phyloP scores from a whole-genome alignment of 2,113 vertebrate genomes.

The Balaeniceps rex region DNA sequence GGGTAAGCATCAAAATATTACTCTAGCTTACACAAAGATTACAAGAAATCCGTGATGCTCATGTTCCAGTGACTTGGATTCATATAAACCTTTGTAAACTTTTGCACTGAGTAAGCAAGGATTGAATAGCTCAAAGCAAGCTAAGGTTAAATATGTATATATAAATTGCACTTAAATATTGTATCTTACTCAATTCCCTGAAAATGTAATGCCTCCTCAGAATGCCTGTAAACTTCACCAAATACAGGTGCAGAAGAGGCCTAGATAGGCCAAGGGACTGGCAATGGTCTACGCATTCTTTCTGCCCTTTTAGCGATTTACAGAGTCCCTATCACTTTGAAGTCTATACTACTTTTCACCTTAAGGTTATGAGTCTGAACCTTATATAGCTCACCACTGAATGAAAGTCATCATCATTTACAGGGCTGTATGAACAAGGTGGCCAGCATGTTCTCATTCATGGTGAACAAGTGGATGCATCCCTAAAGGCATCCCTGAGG shows the following conservation, averaged over 20 bases:
- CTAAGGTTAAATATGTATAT: background rate
- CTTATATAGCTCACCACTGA: background rate
- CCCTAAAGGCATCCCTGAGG: background rate
- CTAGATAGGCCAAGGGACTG: background rate
- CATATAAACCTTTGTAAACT: background rate
- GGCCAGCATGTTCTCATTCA: background rate
- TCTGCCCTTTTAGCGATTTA: background rate
- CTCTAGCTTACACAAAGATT: background rate
- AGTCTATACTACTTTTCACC: background rate
- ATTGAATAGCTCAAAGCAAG: background rate
- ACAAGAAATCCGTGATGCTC: background rate
- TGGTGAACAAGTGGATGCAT: background rate
- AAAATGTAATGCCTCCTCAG: background rate
- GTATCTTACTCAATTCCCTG: background rate
- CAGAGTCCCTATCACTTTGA: conserved; percentile 31
- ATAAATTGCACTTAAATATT: background rate
- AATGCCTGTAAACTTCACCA: background rate
- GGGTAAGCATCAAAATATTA: background rate
- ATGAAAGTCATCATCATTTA: background rate
- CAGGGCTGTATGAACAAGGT: background rate
- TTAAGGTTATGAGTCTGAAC: background rate
- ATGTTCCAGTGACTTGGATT: background rate
- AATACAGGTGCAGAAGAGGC: background rate
- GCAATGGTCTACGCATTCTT: background rate
- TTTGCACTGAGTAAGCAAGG: background rate